Evolutionary conservation across 2,797 vertebrate species (phyloP).

Genomic region (Petrocephalus schoutedeni): DNA sequence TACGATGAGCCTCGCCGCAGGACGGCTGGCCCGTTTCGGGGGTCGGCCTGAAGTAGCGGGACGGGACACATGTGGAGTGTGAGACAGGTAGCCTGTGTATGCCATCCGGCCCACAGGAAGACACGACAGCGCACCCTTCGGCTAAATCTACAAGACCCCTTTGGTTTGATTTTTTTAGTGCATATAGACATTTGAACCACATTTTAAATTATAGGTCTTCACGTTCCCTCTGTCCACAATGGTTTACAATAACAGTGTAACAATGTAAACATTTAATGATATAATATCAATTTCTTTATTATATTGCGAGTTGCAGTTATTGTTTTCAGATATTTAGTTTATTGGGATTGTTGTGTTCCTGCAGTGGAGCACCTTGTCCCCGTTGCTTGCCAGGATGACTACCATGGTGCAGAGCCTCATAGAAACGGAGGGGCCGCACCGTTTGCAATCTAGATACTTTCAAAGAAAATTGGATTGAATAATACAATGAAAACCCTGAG

Average conservation of each 20-base stretch:
- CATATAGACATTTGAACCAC: background rate
- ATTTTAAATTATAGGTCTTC: background rate
- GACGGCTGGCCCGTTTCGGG: constrained; percentile 41
- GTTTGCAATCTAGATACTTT: background rate
- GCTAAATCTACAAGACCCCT: background rate
- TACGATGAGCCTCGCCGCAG: constrained; percentile 51
- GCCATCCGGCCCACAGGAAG: background rate
- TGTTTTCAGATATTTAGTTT: background rate
- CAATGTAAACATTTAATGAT: background rate
- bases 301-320: background rate
- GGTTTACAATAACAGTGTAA: background rate
- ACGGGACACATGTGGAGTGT: background rate
- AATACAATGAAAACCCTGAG: background rate
- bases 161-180: background rate
- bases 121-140: background rate
- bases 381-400: background rate
- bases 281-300: background rate
- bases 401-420: background rate
- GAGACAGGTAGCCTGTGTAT: constrained; percentile 16
- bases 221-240: background rate
- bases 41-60: background rate
- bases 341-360: background rate
- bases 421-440: background rate
- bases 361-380: background rate
- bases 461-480: background rate